Base-by-base conservation (phyloP, 37 sponge, comb jelly and placozoan genomes). In the Diacarnus erythraeanus region DNA sequence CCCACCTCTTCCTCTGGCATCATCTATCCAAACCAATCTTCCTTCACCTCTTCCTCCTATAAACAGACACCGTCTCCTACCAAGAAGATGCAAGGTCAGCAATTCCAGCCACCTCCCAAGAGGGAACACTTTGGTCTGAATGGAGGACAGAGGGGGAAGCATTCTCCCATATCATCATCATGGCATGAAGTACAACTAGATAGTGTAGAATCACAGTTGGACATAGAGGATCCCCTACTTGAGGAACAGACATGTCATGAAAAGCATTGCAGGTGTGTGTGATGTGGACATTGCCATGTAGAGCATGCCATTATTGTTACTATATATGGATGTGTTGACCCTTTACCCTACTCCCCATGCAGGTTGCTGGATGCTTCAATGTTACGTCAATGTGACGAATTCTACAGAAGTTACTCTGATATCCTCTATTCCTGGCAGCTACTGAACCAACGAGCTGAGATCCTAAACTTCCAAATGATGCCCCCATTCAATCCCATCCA, bases 371-470 rank as follows among this genome's bases (percentile, higher is more conserved):
- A 90, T 64, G 63, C 44, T 29, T 10, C 35, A 18, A 51, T 89
- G 70, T 58, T 70, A 15, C 71, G 68, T n/a, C 79, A 79, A 57
- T 87, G 90, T 77, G 63, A 84, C 67, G 94, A 90, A 57, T 87
- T 76, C 39, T 69, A 81, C 2, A 78, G 94, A 35, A 71, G 79
- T 57, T 94, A 94, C 80, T 77, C 78, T 35, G 84, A 94, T 74
- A 84, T 94, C 60, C 71, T 94, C 27, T 83, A 81, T 40, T 51
- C 87, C 12, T 94, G 94, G 94, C 51, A 69, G 29, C 64, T 94
- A 72, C 64, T 90, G 60, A 77, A 69, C 6, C 85, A 90, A 76
- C 65, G 88, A 38, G 77, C 86, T n/a, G 94, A 94, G 78, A 79
- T 94, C 10, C 77, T 90, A 21, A 88, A 88, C 66, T 72, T 38